Evolutionary conservation across 1,140 invertebrate species (phyloP).

Genomic region (Archivesica marissinica): DNA sequence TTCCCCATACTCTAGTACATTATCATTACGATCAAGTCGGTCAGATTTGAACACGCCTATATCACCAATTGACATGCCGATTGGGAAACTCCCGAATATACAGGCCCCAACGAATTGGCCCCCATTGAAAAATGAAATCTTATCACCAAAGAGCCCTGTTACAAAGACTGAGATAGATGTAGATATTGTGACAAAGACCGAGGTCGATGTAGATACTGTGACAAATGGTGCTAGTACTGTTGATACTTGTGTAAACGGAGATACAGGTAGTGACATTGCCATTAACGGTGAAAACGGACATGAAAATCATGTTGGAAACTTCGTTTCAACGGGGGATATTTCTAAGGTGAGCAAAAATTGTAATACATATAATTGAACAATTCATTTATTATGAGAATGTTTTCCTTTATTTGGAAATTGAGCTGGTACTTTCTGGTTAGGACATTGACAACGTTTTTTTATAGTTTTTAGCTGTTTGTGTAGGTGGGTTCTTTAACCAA

Average conservation of each 20-base stretch:
- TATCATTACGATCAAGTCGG: slow-evolving; percentile 54
- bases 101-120: slow-evolving; percentile 53
- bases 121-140: slow-evolving; percentile 43
- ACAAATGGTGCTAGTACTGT: slow-evolving; percentile 17
- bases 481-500: too few species aligned
- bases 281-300: slow-evolving; percentile 60
- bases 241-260: slow-evolving; percentile 37
- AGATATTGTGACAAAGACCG: background rate
- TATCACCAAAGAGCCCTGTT: slow-evolving; percentile 29
- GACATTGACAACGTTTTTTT: too few species aligned
- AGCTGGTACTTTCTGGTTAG: too few species aligned
- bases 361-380: too few species aligned
- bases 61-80: slow-evolving; percentile 60
- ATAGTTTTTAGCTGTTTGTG: too few species aligned
- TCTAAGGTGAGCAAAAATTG: slow-evolving; percentile 51
- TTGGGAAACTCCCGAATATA: slow-evolving; percentile 58
- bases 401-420: too few species aligned
- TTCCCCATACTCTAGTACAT: slow-evolving; percentile 60
- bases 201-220: background rate
- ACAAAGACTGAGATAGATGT: background rate
- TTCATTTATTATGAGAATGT: too few species aligned
- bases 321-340: slow-evolving; percentile 43
- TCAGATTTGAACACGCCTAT: slow-evolving; percentile 55
- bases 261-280: slow-evolving; percentile 19
- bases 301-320: slow-evolving; percentile 37